Evolutionary conservation across 1,140 invertebrate genomes (phyloP), one percentile per base, ranked within the genome.

Genomic region (Mactra quadrangularis): DNA sequence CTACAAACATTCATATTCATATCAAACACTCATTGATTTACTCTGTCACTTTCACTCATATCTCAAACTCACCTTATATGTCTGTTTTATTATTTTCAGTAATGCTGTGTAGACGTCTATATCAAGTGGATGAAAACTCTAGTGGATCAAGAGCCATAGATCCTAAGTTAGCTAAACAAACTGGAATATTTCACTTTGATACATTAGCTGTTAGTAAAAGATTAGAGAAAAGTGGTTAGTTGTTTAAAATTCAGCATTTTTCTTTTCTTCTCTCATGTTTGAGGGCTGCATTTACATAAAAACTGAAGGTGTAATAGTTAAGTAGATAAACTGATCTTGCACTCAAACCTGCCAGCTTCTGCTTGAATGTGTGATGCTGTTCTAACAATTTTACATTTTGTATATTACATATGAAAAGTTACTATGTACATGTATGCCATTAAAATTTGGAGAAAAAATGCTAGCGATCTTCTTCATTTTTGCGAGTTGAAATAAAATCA

Each of bases 151-250:
- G 64, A 25, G 47, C 9, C 45, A 68, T 68, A 68, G 64, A 68
- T 68, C 64, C 64, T 29, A 41, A 22, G 15, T 11, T 4, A 1
- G 45, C 3, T 27, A 68, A 25, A 50, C 41, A 50, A 7, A 17
- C 17, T 50, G 41, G 22, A 50, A 13, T 50, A 1, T 52, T 13
- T 19, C 45, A 68, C 29, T 13, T 68, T 31, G 64, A 68, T 27
- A 50, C 64, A 68, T 25, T 68, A 17, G 64, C 64, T 29, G 41
- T 68, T 31, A 27, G 35, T 13, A 68, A 31, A 50, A 45, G n/a
- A 45, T 50, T 68, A 25, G 4, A 47, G 33, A 41, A 47, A 3
- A 50, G 15, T 29, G 64, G 64, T 68, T 47, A 50, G 1, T 22
- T n/a, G n/a, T n/a, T n/a, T n/a, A n/a, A n/a, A n/a, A n/a, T n/a